Base-by-base conservation (phyloP, 2,113 vertebrate genomes). In the Hippocampus zosterae region DNA sequence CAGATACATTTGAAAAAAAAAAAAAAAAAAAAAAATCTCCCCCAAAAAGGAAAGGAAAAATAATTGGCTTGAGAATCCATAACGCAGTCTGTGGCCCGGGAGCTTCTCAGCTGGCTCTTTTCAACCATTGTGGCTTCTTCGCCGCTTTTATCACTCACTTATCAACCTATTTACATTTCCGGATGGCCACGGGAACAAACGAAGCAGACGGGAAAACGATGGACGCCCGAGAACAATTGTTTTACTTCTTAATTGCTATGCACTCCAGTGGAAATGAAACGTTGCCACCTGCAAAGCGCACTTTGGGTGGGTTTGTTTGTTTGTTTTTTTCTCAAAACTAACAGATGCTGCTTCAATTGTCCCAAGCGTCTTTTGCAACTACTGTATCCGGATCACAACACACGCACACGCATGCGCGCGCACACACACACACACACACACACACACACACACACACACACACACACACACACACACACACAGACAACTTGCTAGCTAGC, bases 211-310 rank as follows among this genome's bases (percentile, higher is more conserved):
- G 73, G 55, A 74, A 73, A 84, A 81, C 74, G 66, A 72, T 78
- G 87, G 71, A 73, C 71, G 84, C 81, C 87, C 78, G 78, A 83
- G 75, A 65, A 75, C 81, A 85, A 63, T 8, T 83, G 73, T 74
- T 82, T 74, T 83, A 86, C 79, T 70, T 79, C 75, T 83, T 85
- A 87, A 88, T 90, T 85, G 85, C 78, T 66, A 50, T 25, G 63
- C 65, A 73, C 75, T 81, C 73, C 27, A 63, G 75, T 74, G 77
- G 75, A 82, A 80, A 77, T 64, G 62, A 77, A 67, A 55, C 21
- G 23, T 75, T 79, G 79, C 63, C 1, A 25, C 68, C 46, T 46
- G 71, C 48, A 23, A 23, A 68, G 65, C 67, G 53, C 40, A 19
- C 53, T 37, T 61, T 33, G 10, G 9, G 29, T 53, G 10, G 7